A percentile compares a stretch with the other conserved stretches of the same genome.
Evolutionary conservation across 2,113 vertebrate genomes (phyloP).

Genomic region (Catharus fuscescens): DNA sequence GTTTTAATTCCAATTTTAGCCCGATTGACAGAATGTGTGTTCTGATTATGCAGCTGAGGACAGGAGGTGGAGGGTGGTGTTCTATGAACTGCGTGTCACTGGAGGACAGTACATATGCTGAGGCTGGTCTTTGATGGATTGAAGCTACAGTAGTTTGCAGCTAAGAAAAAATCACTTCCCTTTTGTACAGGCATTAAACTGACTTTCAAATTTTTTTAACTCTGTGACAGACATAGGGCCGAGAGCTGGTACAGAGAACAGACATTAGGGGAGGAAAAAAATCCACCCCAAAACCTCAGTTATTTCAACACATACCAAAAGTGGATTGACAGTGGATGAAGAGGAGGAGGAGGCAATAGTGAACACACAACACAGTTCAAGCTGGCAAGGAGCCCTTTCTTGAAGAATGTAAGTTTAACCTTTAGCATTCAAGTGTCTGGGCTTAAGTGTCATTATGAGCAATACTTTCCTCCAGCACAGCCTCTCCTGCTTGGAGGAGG

Average conservation of each 20-base stretch:
- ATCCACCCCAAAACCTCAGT: constrained; percentile 15
- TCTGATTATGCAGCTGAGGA: background rate
- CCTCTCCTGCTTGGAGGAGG: constrained; percentile 68
- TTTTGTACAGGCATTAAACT: background rate
- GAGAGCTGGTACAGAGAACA: background rate
- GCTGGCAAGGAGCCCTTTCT: constrained; percentile 74
- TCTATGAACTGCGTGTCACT: background rate
- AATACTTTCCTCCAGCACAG: constrained; percentile 69
- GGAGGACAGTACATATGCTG: background rate
- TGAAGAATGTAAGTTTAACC: constrained; percentile 78
- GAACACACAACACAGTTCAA: constrained; percentile 56
- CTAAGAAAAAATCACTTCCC: background rate
- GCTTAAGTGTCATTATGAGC: constrained; percentile 75
- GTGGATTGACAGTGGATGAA: constrained; percentile 38
- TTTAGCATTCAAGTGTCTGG: constrained; percentile 79
- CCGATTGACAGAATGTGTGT: background rate
- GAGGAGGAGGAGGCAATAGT: constrained; percentile 56
- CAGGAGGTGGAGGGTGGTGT: background rate
- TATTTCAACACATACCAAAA: constrained; percentile 38
- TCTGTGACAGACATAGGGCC: background rate
- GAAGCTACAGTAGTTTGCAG: background rate
- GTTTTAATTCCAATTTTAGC: constrained; percentile 1
- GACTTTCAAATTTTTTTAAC: background rate
- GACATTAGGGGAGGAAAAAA: background rate
- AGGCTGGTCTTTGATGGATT: background rate